Evolutionary conservation across 2,888 invertebrate species (phyloP), one percentile per base, ranked within the genome.

Genomic region (Heliconius ismenius): DNA sequence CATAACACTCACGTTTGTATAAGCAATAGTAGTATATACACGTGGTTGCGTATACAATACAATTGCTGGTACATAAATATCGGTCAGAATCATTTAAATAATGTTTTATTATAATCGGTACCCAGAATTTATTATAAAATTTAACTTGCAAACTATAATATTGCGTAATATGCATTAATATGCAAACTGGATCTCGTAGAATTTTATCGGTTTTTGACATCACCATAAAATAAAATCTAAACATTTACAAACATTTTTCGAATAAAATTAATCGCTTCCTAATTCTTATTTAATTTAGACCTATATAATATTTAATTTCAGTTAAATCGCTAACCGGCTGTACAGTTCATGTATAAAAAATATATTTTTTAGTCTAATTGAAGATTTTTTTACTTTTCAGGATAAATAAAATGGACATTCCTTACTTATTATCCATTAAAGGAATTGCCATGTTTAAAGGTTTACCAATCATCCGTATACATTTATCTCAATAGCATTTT

Each of bases 121-220:
- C 58, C 24, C 24, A 36, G 28, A 49, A 28, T 54, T 26, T 49
- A 54, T 13, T 58, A 13, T 28, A 70, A 28, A 28, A 58, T 70
- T 70, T 28, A 28, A 70, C 18, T 58, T 70, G 54, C 54, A 69
- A 69, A 54, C 21, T 70, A 58, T 58, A 70, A 68, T 49, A 49
- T 49, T 18, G 18, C 3, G 28, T 58, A 49, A 70, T n/a, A 43
- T 68, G 26, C 49, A 68, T 49, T 26, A 15, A 49, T 49, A 68
- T 49, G 39, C 49, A 49, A 49, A 49, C 49, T 49, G 49, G 49
- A 49, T 26, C n/a, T 49, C 13, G 24, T 39, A 24, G 26, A 21
- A 64, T 64, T 68, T 26, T 26, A 43, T 49, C 26, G 26, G 18
- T 49, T 68, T 39, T 68, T 15, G 9, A 68, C 43, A 49, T 68